phyloP scores from a whole-genome alignment of 2,113 vertebrate species.

The Bufo bufo region DNA sequence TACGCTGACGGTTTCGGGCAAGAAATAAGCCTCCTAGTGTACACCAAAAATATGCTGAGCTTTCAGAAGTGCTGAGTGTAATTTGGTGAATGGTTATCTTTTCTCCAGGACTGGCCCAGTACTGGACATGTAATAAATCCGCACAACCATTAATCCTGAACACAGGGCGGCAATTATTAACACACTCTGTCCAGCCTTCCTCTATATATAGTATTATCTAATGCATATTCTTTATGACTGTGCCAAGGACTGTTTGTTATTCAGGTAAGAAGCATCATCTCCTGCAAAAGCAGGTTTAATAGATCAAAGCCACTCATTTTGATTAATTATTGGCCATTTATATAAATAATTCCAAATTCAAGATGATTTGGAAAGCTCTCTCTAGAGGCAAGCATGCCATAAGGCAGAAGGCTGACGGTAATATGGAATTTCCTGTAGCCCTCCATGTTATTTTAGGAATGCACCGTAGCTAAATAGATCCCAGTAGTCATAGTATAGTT shows the following conservation, averaged over 20 bases:
- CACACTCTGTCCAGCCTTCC: neutral
- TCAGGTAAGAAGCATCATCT: neutral
- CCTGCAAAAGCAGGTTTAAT: too few species aligned
- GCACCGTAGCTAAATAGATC: too few species aligned
- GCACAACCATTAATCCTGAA: neutral
- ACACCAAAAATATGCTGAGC: neutral
- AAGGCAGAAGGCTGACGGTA: neutral
- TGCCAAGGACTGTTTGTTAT: neutral
- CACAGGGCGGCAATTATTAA: slow-evolving; percentile 13
- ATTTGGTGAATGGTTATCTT: slow-evolving; percentile 20
- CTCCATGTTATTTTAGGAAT: neutral
- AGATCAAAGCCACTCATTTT: neutral
- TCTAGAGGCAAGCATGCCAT: too few species aligned
- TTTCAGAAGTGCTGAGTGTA: neutral
- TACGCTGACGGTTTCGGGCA: neutral
- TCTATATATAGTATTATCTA: neutral
- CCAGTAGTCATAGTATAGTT: too few species aligned
- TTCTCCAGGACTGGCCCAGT: neutral
- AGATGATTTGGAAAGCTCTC: neutral
- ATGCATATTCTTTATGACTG: neutral
- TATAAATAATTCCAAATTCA: too few species aligned
- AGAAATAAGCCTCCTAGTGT: neutral
- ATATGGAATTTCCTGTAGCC: neutral
- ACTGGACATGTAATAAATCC: neutral
- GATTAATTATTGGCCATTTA: too few species aligned